Base-by-base conservation (phyloP, 2,888 invertebrate genomes). In the Podabrus alpinus region DNA sequence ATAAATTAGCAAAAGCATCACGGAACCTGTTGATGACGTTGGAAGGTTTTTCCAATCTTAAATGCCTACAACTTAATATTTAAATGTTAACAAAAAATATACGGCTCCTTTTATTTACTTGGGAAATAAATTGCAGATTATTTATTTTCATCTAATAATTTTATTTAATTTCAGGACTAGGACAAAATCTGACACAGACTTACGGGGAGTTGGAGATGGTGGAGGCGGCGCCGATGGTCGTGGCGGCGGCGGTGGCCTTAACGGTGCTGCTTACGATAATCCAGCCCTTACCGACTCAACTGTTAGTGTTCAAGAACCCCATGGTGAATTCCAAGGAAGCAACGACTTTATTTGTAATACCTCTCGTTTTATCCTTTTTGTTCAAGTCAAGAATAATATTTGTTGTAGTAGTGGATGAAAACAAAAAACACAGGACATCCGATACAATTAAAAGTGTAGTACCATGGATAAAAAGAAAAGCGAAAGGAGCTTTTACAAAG, bases 281-380 rank as follows among this genome's bases (percentile, higher is more conserved):
- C 84, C 85, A 16, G 85, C 84, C 9, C 82, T 88, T 10, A 84
- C 81, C 59, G 81, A 82, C n/a, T 87, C 88, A 21, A 80, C 85
- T 15, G 83, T 83, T 59, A 86, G 83, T 74, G 82, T 88, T 24
- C 81, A 81, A 80, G 79, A 82, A 78, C 80, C 78, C 13, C 73
- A 88, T 77, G 86, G 86, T 69, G 89, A 87, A 72, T 86, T 88
- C 69, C 88, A 88, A 83, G 92, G 91, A 79, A 92, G 92, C 80
- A 90, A 91, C 81, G 91, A 92, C 78, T 90, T 90, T 79, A 90
- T 90, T 80, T 85, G 90, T 90, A 85, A 89, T 89, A 88, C 77
- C 60, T n/a, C 59, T 62, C 15, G 1, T 16, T 10, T 10, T 66
- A 59, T 25, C 10, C 5, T 11, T n/a, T 11, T 24, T 15, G 1